phyloP scores from a whole-genome alignment of 2,113 vertebrate species.

The Poeciliopsis retropinna region DNA sequence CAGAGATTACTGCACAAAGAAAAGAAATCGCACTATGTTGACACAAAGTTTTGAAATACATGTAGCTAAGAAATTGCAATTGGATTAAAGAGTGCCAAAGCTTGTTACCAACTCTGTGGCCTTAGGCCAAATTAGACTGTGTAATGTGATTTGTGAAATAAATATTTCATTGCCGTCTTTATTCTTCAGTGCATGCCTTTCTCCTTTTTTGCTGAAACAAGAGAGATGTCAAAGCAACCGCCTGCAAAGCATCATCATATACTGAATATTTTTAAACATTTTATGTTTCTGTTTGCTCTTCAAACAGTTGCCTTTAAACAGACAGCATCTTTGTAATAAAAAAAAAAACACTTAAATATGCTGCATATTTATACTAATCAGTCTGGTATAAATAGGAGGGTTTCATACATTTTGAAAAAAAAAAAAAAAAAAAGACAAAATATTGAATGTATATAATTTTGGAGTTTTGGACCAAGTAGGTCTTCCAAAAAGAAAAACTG shows the following conservation, averaged over 20 bases:
- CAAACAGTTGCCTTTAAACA: too few relatives aligned
- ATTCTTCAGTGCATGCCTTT: neutral
- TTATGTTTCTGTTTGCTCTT: too few relatives aligned
- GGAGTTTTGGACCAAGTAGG: too few relatives aligned
- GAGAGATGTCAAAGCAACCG: neutral
- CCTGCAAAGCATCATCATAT: neutral
- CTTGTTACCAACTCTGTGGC: neutral
- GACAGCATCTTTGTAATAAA: too few relatives aligned
- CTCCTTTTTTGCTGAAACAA: neutral
- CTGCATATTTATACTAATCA: too few relatives aligned
- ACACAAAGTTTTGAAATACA: neutral
- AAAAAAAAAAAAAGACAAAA: too few relatives aligned
- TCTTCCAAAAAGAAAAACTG: too few relatives aligned
- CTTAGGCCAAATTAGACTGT: neutral
- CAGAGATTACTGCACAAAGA: neutral
- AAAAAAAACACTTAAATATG: too few relatives aligned
- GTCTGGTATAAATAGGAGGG: too few relatives aligned
- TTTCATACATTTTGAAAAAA: too few relatives aligned
- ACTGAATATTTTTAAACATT: neutral
- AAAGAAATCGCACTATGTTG: neutral
- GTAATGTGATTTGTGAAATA: neutral
- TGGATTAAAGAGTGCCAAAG: neutral
- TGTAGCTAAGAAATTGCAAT: neutral
- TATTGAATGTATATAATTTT: too few relatives aligned
- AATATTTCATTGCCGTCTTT: neutral